These are phyloP conservation scores for Tinea semifulvella DNA, from an alignment of 2,888 invertebrate species.

Conservation along the genomic window DNA sequence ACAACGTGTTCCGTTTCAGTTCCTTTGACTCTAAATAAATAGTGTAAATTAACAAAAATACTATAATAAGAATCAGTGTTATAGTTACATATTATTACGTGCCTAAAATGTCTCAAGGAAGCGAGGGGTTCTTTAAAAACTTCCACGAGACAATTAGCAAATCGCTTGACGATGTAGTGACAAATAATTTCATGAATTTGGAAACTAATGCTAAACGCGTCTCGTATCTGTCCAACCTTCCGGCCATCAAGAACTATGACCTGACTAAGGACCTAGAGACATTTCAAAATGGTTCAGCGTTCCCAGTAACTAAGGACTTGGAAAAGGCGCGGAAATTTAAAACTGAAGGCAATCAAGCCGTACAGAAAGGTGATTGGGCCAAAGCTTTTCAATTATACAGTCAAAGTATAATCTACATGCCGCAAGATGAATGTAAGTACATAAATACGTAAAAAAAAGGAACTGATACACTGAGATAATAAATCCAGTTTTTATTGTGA, in stretches of 20 bases:
- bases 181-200: slow-evolving; percentile 70
- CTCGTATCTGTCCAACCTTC: slow-evolving; percentile 66
- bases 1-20: slow-evolving; percentile 2
- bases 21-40: background rate
- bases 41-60: slow-evolving; percentile 2
- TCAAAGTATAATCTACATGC: slow-evolving; percentile 72
- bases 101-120: slow-evolving; percentile 38
- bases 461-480: too few species aligned
- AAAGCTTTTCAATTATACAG: slow-evolving; percentile 76
- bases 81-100: background rate
- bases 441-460: too few species aligned
- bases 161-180: slow-evolving; percentile 62
- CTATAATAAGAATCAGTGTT: slow-evolving; percentile 1
- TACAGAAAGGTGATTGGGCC: slow-evolving; percentile 74
- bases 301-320: slow-evolving; percentile 62
- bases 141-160: slow-evolving; percentile 69
- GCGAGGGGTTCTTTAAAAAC: slow-evolving; percentile 68
- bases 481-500: too few species aligned
- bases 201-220: slow-evolving; percentile 73
- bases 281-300: slow-evolving; percentile 38
- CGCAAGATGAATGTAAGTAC: slow-evolving; percentile 72
- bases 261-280: slow-evolving; percentile 46
- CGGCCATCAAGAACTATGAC: slow-evolving; percentile 53
- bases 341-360: slow-evolving; percentile 76
- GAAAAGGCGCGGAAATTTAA: slow-evolving; percentile 71